Conservation (phyloP, 2,113 vertebrate genomes). For the Tupaia tana region DNA sequence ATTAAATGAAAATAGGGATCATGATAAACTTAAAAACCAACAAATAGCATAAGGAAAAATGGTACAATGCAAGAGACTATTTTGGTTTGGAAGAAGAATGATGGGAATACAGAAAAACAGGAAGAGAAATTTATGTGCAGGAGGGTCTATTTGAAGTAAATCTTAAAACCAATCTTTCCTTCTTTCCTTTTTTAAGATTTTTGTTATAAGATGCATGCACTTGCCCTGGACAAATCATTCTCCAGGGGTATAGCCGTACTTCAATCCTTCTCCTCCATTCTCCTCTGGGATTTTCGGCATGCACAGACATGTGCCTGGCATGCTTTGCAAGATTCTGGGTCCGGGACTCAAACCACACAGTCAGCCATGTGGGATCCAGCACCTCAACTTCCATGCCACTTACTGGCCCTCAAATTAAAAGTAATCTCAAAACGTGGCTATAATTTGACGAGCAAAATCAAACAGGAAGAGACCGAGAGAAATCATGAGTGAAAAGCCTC, state of each 20-base stretch:
- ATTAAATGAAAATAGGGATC: neutral
- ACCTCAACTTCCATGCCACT: no score
- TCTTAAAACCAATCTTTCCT: neutral
- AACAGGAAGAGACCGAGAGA: neutral
- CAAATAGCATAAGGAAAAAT: neutral
- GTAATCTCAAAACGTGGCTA: neutral
- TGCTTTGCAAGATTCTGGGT: no score
- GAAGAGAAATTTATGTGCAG: neutral
- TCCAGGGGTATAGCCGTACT: no score
- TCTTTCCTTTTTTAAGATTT: no score
- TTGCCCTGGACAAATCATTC: no score
- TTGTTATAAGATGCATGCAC: no score
- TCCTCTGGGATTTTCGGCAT: no score
- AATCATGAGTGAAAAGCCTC: neutral
- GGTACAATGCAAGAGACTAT: neutral
- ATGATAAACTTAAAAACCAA: constrained; percentile 18
- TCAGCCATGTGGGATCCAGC: no score
- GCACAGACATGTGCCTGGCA: no score
- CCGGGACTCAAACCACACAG: no score
- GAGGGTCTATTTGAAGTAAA: neutral
- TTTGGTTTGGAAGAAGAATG: neutral
- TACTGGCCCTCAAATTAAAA: neutral
- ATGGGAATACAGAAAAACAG: neutral
- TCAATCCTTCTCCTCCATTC: no score
- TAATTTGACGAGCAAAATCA: constrained; percentile 28